Evolutionary conservation across 2,797 vertebrate species (phyloP).

Genomic region (Siniperca scherzeri): DNA sequence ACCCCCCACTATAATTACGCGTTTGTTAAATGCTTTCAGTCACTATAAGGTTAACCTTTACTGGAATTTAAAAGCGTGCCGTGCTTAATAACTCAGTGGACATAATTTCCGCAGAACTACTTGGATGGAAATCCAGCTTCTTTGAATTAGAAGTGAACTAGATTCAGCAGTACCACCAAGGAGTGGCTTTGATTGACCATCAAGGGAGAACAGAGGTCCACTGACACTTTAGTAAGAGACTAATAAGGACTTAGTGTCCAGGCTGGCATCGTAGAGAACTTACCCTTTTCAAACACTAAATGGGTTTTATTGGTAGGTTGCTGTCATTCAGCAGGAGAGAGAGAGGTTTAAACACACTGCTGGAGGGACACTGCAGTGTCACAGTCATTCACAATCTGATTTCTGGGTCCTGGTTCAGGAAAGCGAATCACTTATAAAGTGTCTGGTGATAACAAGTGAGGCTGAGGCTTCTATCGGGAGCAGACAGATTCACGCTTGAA

Average conservation of each 20-base stretch:
- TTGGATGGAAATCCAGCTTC: slow-evolving; percentile 18
- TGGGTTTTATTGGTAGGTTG: slow-evolving; percentile 68
- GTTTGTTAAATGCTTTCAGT: neutral
- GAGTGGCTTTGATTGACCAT: slow-evolving; percentile 63
- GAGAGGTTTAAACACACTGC: slow-evolving; percentile 52
- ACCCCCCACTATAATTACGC: neutral
- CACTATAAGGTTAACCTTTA: neutral
- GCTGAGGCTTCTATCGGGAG: slow-evolving; percentile 70
- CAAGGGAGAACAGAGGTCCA: slow-evolving; percentile 51
- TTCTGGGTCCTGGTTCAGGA: slow-evolving; percentile 64
- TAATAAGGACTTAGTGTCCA: slow-evolving; percentile 50
- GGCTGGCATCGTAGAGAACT: slow-evolving; percentile 9
- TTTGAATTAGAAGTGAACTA: slow-evolving; percentile 42
- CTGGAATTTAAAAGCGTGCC: slow-evolving; percentile 1
- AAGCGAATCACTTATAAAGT: slow-evolving; percentile 77
- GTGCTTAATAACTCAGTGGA: neutral
- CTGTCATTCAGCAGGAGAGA: slow-evolving; percentile 55
- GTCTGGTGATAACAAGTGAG: slow-evolving; percentile 72
- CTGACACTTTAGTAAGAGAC: slow-evolving; percentile 50
- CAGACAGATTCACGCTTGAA: slow-evolving; percentile 50
- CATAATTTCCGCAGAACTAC: slow-evolving; percentile 6
- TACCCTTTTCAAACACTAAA: slow-evolving; percentile 60
- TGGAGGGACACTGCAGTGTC: slow-evolving; percentile 58
- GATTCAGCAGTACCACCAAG: slow-evolving; percentile 37
- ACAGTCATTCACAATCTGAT: slow-evolving; percentile 68